A percentile compares a stretch with the other conserved stretches of the same genome.
Conservation (phyloP, 2,797 vertebrate species). For the Hippoglossus hippoglossus region DNA sequence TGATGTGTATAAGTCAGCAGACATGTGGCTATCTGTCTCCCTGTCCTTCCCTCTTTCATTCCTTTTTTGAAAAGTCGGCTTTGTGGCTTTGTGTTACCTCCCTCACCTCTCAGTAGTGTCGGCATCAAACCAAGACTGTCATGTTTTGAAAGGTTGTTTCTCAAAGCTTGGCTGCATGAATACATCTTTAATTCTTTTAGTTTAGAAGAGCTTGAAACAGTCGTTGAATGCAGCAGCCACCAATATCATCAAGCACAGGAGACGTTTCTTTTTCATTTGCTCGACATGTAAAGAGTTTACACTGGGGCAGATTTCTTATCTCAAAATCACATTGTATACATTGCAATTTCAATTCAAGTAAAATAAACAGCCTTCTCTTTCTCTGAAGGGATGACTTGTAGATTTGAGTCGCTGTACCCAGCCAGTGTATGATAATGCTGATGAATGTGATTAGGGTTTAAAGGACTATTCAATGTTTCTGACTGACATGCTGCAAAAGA, state of each 20-base stretch:
- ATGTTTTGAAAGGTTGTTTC: constrained; percentile 12
- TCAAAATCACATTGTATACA: too few relatives aligned
- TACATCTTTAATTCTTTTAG: background rate
- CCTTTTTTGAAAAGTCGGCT: background rate
- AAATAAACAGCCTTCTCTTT: background rate
- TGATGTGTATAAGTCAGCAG: background rate
- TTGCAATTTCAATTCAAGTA: background rate
- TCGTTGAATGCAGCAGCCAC: background rate
- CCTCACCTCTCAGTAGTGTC: background rate
- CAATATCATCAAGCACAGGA: background rate
- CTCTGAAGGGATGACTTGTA: background rate
- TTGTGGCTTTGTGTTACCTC: background rate
- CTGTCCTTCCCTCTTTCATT: background rate
- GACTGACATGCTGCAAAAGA: too few relatives aligned
- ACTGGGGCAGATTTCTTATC: too few relatives aligned
- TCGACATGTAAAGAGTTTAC: background rate
- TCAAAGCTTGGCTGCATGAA: constrained; percentile 4
- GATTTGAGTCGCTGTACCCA: too few relatives aligned
- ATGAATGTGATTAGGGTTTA: too few relatives aligned
- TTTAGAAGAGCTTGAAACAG: background rate
- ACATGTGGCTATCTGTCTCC: background rate
- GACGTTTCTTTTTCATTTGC: background rate
- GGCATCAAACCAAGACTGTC: background rate
- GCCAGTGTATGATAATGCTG: too few relatives aligned
- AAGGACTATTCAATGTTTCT: too few relatives aligned